Evolutionary conservation across 2,888 invertebrate species (phyloP), one percentile per base, ranked within the genome.

Genomic region (Spilarctia lutea): DNA sequence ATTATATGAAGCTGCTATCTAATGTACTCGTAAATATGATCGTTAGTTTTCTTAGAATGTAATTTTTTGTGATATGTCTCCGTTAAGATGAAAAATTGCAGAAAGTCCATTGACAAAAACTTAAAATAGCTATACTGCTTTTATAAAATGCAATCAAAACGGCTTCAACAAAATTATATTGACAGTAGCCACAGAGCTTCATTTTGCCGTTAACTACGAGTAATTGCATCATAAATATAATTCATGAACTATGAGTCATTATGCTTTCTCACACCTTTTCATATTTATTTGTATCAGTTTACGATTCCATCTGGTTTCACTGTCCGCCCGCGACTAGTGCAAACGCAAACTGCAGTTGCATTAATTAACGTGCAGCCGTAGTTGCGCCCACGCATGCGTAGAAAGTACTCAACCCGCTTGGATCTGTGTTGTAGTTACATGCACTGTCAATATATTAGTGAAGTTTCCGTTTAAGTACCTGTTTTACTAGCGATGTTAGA

Each of bases 341-440:
- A 68, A 13, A 48, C 42, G 52, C 60, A 56, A 69, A 60, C 52
- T 71, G 76, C 76, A 73, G 87, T 90, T 89, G 91, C 89, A 90
- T 91, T 94, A 93, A 94, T 93, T 92, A 93, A 89, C 89, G 89
- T 86, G 76, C 85, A 84, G 86, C 86, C 87, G 88, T 87, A 85
- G 89, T 87, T 85, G 86, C 91, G 88, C 93, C 93, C 90, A 93
- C 94, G 92, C 93, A 91, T 91, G 81, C 81, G 78, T 84, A 85
- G 85, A 85, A 85, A 85, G 92, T 90, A 85, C 88, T 79, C 81
- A 78, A 79, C 77, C 81, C 76, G 82, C 82, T 82, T 83, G 80
- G 82, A 84, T 81, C 80, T 83, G 77, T 85, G 79, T 82, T 75
- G 83, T 68, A 77, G 86, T 78, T 75, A 81, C 73, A 75, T 70